phyloP scores from a whole-genome alignment of 1,140 invertebrate species.

The Lineus longissimus region DNA sequence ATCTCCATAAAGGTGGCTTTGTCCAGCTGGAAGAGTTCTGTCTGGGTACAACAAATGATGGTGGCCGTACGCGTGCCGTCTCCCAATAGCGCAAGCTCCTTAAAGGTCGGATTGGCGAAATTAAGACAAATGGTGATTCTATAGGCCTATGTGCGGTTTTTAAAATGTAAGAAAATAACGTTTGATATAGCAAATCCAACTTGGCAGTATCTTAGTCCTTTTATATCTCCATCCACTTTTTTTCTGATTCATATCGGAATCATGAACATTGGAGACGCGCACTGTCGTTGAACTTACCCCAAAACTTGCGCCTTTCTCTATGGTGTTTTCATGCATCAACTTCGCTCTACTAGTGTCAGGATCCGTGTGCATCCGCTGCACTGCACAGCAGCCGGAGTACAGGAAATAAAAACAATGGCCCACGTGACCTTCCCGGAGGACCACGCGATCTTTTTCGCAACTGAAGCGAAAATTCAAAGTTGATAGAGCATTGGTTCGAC shows the following conservation, averaged over 20 bases:
- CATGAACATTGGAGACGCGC: no score
- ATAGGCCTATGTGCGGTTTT: background rate
- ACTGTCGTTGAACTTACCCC: no score
- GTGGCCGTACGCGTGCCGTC: constrained; percentile 26
- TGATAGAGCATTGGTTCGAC: background rate
- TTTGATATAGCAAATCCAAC: background rate
- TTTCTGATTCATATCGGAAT: no score
- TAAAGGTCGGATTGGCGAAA: background rate
- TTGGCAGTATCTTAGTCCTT: background rate
- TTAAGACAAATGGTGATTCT: background rate
- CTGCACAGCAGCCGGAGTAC: constrained; percentile 28
- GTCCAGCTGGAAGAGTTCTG: constrained; percentile 31
- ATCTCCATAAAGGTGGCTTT: constrained; percentile 24
- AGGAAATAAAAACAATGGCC: constrained; percentile 31
- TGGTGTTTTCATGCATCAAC: constrained; percentile 24
- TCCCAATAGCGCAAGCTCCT: constrained; percentile 30
- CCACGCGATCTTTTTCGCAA: constrained; percentile 31
- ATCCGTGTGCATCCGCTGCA: constrained; percentile 25
- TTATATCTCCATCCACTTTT: background rate
- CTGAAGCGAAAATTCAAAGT: constrained; percentile 14
- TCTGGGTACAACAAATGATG: constrained; percentile 26
- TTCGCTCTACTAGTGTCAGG: constrained; percentile 10
- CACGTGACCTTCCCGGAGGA: constrained; percentile 27
- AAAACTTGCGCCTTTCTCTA: constrained; percentile 26
- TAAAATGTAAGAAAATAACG: background rate